phyloP scores from a whole-genome alignment of 2,797 vertebrate species.

The Odontamblyopus rebecca region DNA sequence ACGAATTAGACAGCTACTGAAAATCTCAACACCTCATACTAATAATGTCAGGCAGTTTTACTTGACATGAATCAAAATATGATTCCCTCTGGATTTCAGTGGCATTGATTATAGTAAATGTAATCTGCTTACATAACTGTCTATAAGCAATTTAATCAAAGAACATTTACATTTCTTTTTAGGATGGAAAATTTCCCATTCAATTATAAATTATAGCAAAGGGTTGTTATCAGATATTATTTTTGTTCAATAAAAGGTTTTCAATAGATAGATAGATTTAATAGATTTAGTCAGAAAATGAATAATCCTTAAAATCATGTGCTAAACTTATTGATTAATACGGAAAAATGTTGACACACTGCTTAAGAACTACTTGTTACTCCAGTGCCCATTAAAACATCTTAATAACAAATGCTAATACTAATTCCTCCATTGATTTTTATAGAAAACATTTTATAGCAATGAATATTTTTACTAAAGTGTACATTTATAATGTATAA shows the following conservation, averaged over 20 bases:
- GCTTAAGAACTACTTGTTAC: background rate
- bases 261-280: too few species aligned
- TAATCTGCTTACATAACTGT: background rate
- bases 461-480: background rate
- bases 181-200: background rate
- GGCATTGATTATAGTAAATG: background rate
- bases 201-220: background rate
- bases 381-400: background rate
- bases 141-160: background rate
- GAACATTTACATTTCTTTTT: background rate
- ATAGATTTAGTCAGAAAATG: background rate
- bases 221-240: background rate
- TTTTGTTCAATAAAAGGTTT: background rate
- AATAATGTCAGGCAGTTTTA: constrained; percentile 2
- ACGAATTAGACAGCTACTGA: constrained; percentile 37
- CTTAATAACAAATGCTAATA: background rate
- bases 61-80: background rate
- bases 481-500: background rate
- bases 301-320: background rate
- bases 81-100: background rate
- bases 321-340: background rate
- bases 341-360: background rate
- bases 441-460: too few species aligned
- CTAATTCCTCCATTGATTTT: background rate
- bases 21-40: constrained; percentile 4